Evolutionary conservation across 1,140 invertebrate genomes (phyloP).

Genomic region (Brachionus koreanus): DNA sequence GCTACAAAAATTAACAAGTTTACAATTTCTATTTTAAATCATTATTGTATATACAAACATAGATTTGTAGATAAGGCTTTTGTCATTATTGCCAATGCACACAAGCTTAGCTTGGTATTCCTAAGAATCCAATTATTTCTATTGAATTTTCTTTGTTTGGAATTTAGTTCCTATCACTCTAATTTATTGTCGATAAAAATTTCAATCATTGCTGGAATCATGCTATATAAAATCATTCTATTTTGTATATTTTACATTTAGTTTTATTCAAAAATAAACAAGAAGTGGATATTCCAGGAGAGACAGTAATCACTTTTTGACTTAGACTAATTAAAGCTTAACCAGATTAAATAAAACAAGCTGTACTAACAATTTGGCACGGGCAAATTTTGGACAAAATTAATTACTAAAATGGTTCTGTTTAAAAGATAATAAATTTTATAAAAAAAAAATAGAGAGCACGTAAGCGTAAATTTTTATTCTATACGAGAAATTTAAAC

Average conservation of each 20-base stretch:
- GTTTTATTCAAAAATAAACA: neutral
- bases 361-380: no score
- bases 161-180: neutral
- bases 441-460: neutral
- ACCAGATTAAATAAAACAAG: neutral
- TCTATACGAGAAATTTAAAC: neutral
- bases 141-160: neutral
- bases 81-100: neutral
- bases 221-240: neutral
- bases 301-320: neutral
- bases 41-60: neutral
- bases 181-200: neutral
- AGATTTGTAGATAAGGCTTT: neutral
- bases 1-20: neutral
- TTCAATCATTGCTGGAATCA: neutral
- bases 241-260: neutral
- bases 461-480: neutral
- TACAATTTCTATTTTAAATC: neutral
- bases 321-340: neutral
- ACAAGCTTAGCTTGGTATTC: neutral
- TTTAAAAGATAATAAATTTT: neutral
- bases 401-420: neutral
- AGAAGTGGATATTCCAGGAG: neutral
- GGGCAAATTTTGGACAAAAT: neutral
- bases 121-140: neutral